Evolutionary conservation across 2,888 invertebrate species (phyloP), one percentile per base, ranked within the genome.

Genomic region (Brachylomia viminalis): DNA sequence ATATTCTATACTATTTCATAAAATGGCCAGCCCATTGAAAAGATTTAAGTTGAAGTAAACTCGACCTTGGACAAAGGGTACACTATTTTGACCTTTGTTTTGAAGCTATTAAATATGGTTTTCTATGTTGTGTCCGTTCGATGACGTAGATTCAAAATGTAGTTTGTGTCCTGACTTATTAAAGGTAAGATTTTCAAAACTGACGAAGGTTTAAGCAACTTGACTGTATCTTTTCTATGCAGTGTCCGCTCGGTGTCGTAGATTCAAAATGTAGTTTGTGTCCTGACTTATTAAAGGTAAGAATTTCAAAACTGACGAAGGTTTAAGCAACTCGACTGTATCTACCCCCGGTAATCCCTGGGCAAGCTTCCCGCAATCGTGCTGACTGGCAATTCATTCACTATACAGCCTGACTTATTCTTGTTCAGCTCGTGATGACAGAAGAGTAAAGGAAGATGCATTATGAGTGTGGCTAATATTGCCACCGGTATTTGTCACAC

Each of bases 401-500:
- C 20, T 58, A 27, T 27, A 58, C 15, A 76, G 20, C 58, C 23
- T 27, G 77, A 68, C 13, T 42, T 77, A 77, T 59, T 64, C 47
- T 45, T 56, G 64, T 47, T 47, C 20, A 27, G 8, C 23, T 75
- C n/a, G 6, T 58, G 20, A 11, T 4, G 8, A 20, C 30, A 20
- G 8, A 58, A 20, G 20, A 27, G n/a, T 17, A 58, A n/a, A 56
- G n/a, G n/a, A 33, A 67, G 54, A 68, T 52, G 4, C 30, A 76
- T 76, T 17, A 11, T 52, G 13, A 0, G n/a, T 5, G 11, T 42
- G 11, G 30, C 13, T 67, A 20, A 77, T 77, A 76, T 59, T 52
- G 42, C 58, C 49, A 49, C 42, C n/a, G 5, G 33, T 54, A 76
- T 72, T 45, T 67, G 58, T 76, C 56, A 67, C 23, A n/a, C 75